phyloP scores from a whole-genome alignment of 2,113 vertebrate species.

The Anas platyrhynchos region DNA sequence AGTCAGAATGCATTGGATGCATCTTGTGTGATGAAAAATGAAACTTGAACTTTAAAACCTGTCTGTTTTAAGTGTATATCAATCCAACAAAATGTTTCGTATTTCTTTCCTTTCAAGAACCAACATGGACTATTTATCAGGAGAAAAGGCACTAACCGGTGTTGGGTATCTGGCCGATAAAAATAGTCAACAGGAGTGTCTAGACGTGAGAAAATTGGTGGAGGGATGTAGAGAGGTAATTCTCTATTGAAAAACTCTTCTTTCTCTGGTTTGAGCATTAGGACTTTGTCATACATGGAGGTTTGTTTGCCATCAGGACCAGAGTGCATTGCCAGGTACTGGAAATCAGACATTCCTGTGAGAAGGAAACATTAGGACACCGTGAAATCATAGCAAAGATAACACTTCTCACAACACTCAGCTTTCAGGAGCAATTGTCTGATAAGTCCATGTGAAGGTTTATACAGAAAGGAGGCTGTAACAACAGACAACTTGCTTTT shows the following conservation, averaged over 20 bases:
- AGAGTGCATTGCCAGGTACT: constrained; percentile 89
- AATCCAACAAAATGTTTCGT: background rate
- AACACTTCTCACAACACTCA: background rate
- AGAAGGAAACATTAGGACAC: background rate
- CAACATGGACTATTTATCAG: background rate
- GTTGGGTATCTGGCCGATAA: constrained; percentile 87
- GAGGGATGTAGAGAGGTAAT: constrained; percentile 89
- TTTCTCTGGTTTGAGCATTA: constrained; percentile 88
- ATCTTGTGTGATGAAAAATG: background rate
- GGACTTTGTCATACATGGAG: constrained; percentile 91
- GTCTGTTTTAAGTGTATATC: background rate
- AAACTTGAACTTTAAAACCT: background rate
- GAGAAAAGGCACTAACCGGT: constrained; percentile 74
- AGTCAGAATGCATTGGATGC: background rate
- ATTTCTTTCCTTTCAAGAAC: background rate
- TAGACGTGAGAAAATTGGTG: constrained; percentile 94
- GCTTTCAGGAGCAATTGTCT: background rate
- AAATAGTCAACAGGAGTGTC: constrained; percentile 91
- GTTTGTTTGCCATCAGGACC: constrained; percentile 69
- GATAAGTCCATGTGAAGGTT: background rate
- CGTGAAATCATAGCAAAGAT: background rate
- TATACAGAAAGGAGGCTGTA: background rate
- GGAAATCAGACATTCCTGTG: constrained; percentile 90
- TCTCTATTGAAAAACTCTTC: constrained; percentile 89
- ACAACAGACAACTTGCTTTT: background rate